These are phyloP conservation scores for Drosophila formosana DNA, from an alignment of 2,888 invertebrate species.

Conservation along the genomic window DNA sequence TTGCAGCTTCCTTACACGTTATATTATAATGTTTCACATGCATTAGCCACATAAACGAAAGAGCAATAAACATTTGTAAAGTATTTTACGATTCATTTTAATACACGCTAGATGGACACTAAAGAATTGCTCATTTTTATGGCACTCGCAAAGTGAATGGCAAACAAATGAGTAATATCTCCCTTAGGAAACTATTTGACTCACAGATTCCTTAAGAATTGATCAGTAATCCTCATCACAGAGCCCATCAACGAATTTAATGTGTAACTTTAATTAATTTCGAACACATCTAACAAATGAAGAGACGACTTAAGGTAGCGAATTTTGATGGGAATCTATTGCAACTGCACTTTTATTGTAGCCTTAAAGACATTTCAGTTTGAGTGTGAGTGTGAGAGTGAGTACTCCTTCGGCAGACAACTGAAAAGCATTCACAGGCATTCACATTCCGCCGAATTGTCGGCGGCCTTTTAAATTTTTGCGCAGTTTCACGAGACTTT, in stretches of 20 bases:
- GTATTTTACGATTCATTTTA: background rate
- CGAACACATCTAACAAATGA: too few species aligned
- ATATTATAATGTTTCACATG: background rate
- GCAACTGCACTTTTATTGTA: background rate
- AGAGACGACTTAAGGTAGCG: too few species aligned
- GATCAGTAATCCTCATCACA: too few species aligned
- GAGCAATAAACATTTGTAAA: background rate
- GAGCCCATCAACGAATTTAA: too few species aligned
- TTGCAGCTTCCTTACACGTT: background rate
- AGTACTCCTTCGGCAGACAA: conserved; percentile 17
- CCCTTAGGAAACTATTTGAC: background rate
- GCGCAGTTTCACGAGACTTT: conserved; percentile 47
- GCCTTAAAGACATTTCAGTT: background rate
- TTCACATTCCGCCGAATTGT: conserved; percentile 59
- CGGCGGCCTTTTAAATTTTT: conserved; percentile 60
- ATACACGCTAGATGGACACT: background rate
- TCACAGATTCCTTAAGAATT: background rate
- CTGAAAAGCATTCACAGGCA: conserved; percentile 37
- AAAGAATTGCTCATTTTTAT: background rate
- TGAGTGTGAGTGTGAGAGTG: conserved; percentile 8
- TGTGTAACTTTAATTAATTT: too few species aligned
- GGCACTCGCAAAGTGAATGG: background rate
- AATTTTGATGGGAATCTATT: background rate
- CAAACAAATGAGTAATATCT: background rate
- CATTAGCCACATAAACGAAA: too few species aligned